A percentile compares a stretch with the other conserved stretches of the same genome.
Conservation (phyloP, 2,113 vertebrate genomes). For the Nothobranchius kuhntae region DNA sequence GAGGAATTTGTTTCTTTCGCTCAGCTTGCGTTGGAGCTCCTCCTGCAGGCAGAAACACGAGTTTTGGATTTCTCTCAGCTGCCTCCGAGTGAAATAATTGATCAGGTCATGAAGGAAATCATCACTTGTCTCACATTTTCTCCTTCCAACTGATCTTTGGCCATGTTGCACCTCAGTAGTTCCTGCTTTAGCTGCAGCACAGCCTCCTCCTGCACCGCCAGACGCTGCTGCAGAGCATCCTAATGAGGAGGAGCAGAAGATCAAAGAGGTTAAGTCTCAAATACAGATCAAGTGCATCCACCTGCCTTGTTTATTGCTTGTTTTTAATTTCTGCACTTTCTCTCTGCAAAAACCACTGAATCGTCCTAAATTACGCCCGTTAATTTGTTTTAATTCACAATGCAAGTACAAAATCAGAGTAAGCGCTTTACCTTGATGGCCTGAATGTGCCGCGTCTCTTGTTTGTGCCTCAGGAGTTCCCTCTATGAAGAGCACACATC, state of each 20-base stretch:
- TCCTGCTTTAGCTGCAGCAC: slow-evolving; percentile 97
- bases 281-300: slow-evolving; percentile 36
- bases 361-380: slow-evolving; percentile 20
- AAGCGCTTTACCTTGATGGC: slow-evolving; percentile 90
- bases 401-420: slow-evolving; percentile 13
- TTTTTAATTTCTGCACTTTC: background rate
- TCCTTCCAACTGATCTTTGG: slow-evolving; percentile 91
- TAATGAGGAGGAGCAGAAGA: slow-evolving; percentile 68
- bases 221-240: slow-evolving; percentile 94
- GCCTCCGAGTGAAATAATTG: slow-evolving; percentile 28
- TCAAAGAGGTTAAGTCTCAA: slow-evolving; percentile 50
- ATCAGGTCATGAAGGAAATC: slow-evolving; percentile 47
- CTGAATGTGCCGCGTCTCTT: slow-evolving; percentile 93
- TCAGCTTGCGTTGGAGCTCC: slow-evolving; percentile 90
- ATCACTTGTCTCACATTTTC: slow-evolving; percentile 87
- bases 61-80: slow-evolving; percentile 9
- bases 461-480: slow-evolving; percentile 92
- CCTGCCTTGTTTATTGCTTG: slow-evolving; percentile 17
- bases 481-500: slow-evolving; percentile 78
- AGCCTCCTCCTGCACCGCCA: slow-evolving; percentile 88
- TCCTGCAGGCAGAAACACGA: slow-evolving; percentile 72
- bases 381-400: slow-evolving; percentile 35
- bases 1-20: slow-evolving; percentile 88
- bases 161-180: slow-evolving; percentile 89
- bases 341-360: background rate